Evolutionary conservation across 2,113 vertebrate genomes (phyloP).

Genomic region (Amphilophus citrinellus): DNA sequence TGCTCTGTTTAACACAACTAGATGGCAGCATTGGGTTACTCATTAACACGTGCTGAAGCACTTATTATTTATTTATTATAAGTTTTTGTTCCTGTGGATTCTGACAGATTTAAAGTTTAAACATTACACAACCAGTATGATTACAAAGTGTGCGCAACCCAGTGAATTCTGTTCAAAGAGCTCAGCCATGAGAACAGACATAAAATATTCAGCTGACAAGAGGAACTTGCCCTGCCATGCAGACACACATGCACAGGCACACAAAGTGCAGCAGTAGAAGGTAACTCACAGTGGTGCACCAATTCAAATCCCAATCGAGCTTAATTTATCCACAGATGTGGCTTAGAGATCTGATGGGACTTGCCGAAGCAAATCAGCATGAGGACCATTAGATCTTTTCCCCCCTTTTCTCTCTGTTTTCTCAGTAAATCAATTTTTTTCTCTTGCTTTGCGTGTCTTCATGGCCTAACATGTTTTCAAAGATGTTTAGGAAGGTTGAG

Average conservation of each 20-base stretch:
- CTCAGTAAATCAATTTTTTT: neutral
- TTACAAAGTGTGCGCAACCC: neutral
- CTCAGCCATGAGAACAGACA: conserved; percentile 57
- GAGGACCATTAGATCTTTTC: neutral
- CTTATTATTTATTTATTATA: too few species aligned
- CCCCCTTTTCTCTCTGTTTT: neutral
- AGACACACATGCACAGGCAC: conserved; percentile 9
- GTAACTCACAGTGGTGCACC: conserved; percentile 20
- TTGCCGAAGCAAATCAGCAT: conserved; percentile 29
- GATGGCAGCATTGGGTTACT: too few species aligned
- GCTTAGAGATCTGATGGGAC: conserved; percentile 29
- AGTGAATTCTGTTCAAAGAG: conserved; percentile 44
- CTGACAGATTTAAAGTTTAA: too few species aligned
- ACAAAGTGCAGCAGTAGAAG: neutral
- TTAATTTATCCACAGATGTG: conserved; percentile 35
- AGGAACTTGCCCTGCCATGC: conserved; percentile 10
- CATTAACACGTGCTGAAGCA: too few species aligned
- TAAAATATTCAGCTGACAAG: conserved; percentile 64
- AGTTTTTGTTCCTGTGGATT: too few species aligned
- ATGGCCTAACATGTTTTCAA: too few species aligned
- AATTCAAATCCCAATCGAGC: conserved; percentile 42
- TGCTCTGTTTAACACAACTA: too few species aligned
- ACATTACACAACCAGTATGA: too few species aligned
- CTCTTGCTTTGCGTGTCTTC: neutral
- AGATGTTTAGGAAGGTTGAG: too few species aligned